phyloP scores from a whole-genome alignment of 2,113 vertebrate genomes.

The Willisornis vidua region DNA sequence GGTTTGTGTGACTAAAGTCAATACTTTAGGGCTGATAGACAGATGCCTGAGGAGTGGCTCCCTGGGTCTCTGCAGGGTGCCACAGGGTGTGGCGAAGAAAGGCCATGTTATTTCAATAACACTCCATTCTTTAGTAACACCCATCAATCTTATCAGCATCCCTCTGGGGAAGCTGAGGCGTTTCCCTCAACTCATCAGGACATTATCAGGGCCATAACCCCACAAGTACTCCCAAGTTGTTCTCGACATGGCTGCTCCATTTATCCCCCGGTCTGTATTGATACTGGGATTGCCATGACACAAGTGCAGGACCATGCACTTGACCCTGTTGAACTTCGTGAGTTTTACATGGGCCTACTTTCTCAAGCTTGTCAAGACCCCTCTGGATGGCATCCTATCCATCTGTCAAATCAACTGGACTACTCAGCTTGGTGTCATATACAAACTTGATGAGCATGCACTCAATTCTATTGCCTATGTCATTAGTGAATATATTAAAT shows the following conservation, averaged over 20 bases:
- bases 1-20: no score
- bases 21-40: no score
- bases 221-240: background rate
- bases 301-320: background rate
- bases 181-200: no score
- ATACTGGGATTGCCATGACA: background rate
- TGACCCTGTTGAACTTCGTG: background rate
- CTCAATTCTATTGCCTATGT: background rate
- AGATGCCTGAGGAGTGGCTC: no score
- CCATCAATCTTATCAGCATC: no score
- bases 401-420: background rate
- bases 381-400: background rate
- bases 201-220: no score
- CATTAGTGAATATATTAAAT: background rate
- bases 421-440: background rate
- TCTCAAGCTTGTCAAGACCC: background rate
- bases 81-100: no score
- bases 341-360: background rate
- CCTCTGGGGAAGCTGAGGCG: no score
- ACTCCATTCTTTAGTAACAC: no score
- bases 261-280: background rate
- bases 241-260: background rate
- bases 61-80: no score
- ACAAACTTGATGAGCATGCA: background rate
- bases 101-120: no score